These are phyloP conservation scores for Manacus vitellinus DNA, from an alignment of 2,113 vertebrate species.

Conservation along the genomic window DNA sequence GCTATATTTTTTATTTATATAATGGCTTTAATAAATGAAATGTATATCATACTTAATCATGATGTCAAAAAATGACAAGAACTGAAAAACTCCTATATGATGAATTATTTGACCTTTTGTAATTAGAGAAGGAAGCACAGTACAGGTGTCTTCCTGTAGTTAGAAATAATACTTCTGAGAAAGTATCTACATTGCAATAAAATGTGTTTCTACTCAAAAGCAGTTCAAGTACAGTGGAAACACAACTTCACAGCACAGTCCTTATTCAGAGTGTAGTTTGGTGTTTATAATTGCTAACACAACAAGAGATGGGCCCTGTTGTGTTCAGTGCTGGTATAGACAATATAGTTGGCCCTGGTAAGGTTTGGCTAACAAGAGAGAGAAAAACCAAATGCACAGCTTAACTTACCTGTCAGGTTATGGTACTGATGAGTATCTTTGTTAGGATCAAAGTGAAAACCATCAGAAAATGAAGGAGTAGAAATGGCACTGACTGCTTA, in stretches of 20 bases:
- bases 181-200: background rate
- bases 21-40: conserved; percentile 57
- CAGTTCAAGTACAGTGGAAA: conserved; percentile 56
- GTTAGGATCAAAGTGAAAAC: conserved; percentile 53
- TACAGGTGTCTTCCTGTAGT: conserved; percentile 71
- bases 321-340: conserved; percentile 39
- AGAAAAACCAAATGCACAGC: background rate
- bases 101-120: conserved; percentile 57
- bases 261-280: conserved; percentile 13
- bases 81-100: conserved; percentile 11
- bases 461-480: background rate
- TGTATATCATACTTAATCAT: conserved; percentile 58
- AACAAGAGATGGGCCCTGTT: background rate
- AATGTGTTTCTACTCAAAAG: conserved; percentile 70
- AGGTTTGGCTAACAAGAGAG: background rate
- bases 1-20: conserved; percentile 64
- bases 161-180: conserved; percentile 56
- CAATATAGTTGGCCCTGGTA: conserved; percentile 42
- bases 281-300: conserved; percentile 43
- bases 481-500: background rate
- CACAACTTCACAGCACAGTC: background rate
- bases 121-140: conserved; percentile 51
- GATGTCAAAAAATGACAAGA: conserved; percentile 34
- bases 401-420: conserved; percentile 14
- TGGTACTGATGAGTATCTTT: conserved; percentile 10